phyloP scores from a whole-genome alignment of 1,140 invertebrate species.

The Drosophila orosa region DNA sequence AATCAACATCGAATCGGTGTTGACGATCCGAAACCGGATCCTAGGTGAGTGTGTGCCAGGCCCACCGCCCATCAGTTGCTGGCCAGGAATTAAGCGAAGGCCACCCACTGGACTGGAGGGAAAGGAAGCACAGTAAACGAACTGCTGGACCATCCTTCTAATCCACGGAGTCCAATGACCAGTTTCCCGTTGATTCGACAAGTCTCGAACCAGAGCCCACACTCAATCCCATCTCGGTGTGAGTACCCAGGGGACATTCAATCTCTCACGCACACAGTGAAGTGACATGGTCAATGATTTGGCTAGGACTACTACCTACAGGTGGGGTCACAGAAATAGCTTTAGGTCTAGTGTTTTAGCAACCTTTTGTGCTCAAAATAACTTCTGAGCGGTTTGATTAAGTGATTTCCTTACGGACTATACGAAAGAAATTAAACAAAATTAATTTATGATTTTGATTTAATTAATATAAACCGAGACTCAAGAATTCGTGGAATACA shows the following conservation, averaged over 20 bases:
- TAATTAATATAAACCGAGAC: too few species aligned
- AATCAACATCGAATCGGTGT: conserved; percentile 24
- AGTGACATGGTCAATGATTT: conserved; percentile 1
- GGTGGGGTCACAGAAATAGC: neutral
- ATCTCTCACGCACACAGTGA: neutral
- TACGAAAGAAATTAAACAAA: neutral
- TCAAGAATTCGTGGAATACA: too few species aligned
- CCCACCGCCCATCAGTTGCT: conserved; percentile 23
- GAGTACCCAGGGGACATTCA: conserved; percentile 23
- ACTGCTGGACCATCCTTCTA: conserved; percentile 10
- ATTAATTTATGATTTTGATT: too few species aligned
- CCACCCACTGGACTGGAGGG: conserved; percentile 9
- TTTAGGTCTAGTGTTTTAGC: neutral
- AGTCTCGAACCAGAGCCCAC: conserved; percentile 1
- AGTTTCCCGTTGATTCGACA: neutral
- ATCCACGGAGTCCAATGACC: conserved; percentile 6
- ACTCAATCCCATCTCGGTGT: conserved; percentile 19
- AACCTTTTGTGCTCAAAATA: neutral
- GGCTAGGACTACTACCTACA: neutral
- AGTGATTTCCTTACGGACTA: too few species aligned
- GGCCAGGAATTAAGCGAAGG: conserved; percentile 36
- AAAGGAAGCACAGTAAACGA: conserved; percentile 18
- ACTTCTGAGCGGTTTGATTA: neutral
- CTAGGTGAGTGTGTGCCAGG: conserved; percentile 28
- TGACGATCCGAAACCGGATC: conserved; percentile 27